Evolutionary conservation across 2,888 invertebrate species (phyloP).

Genomic region (Hydropsyche betteni): DNA sequence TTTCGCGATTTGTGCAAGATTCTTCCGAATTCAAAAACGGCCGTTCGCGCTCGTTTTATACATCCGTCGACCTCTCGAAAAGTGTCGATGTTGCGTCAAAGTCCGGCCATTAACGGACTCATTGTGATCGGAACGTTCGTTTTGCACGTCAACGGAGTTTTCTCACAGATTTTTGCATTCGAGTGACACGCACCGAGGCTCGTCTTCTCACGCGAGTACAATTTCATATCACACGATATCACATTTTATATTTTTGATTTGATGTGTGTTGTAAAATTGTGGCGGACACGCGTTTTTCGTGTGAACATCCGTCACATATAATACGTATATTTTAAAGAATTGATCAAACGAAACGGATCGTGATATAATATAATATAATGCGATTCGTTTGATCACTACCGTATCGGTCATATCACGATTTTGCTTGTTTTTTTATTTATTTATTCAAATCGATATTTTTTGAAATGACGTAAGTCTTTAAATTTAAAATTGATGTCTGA

Average conservation of each 20-base stretch:
- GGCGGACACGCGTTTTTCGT: background rate
- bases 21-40: too few species aligned
- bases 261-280: background rate
- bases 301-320: background rate
- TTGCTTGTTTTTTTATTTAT: too few species aligned
- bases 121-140: constrained; percentile 3
- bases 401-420: background rate
- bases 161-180: background rate
- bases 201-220: constrained; percentile 15
- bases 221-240: constrained; percentile 5
- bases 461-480: too few species aligned
- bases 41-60: too few species aligned
- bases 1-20: too few species aligned
- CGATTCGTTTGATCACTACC: background rate
- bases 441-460: too few species aligned
- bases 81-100: too few species aligned
- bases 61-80: too few species aligned
- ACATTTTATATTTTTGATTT: background rate
- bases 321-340: too few species aligned
- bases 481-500: too few species aligned
- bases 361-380: background rate
- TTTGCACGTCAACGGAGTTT: background rate
- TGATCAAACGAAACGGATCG: background rate
- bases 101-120: background rate
- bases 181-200: background rate